Conservation (phyloP, 2,888 invertebrate genomes). For the Drosophila cognata region DNA sequence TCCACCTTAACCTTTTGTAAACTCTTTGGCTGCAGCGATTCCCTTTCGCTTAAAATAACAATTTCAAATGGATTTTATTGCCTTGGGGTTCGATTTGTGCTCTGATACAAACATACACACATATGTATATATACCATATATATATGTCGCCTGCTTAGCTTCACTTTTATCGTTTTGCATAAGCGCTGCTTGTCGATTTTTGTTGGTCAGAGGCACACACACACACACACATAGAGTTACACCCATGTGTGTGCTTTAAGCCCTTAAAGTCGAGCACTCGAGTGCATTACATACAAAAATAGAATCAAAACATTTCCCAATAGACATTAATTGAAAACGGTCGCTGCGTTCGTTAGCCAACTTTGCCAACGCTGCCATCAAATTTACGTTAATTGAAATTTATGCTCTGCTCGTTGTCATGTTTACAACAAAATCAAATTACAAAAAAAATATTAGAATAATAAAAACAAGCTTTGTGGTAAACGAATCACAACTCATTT, state of each 20-base stretch:
- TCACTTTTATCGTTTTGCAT: conserved; percentile 75
- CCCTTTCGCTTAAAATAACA: conserved; percentile 77
- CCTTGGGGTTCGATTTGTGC: conserved; percentile 72
- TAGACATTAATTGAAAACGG: conserved; percentile 75
- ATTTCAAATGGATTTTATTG: conserved; percentile 82
- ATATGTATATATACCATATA: background rate
- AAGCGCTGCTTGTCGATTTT: conserved; percentile 71
- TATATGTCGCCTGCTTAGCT: conserved; percentile 50
- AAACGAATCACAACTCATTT: conserved; percentile 51
- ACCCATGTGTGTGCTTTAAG: conserved; percentile 42
- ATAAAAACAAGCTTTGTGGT: conserved; percentile 20
- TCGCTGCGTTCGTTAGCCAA: conserved; percentile 45
- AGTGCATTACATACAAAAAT: conserved; percentile 61
- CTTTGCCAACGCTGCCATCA: conserved; percentile 54
- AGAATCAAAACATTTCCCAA: conserved; percentile 52
- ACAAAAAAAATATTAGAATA: conserved; percentile 17
- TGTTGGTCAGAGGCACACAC: conserved; percentile 13
- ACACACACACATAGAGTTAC: background rate
- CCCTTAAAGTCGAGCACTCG: conserved; percentile 40
- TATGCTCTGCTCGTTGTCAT: conserved; percentile 53
- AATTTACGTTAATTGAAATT: conserved; percentile 81
- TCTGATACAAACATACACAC: conserved; percentile 17
- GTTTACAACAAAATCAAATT: conserved; percentile 13
- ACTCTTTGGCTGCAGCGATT: conserved; percentile 37
- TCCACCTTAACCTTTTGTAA: conserved; percentile 29